A percentile compares a stretch with the other conserved stretches of the same genome.
Evolutionary conservation across 2,113 vertebrate genomes (phyloP).

Genomic region (Cyphomyrus discorhynchus): DNA sequence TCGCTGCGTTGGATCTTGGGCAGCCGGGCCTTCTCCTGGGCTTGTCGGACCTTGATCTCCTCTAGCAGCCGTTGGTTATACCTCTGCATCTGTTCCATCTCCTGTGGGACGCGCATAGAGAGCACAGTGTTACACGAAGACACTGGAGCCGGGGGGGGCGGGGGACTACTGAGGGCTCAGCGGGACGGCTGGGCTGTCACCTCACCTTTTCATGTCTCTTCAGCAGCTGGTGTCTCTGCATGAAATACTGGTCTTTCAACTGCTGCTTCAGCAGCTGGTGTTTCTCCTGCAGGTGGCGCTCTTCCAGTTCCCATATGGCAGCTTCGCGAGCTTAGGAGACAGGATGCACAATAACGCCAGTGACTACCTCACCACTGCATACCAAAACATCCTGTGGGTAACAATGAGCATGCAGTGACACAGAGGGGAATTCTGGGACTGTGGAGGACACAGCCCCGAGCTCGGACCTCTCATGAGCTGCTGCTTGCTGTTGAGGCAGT

Average conservation of each 20-base stretch:
- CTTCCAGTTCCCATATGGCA: constrained; percentile 96
- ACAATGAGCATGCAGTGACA: not conserved
- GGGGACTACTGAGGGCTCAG: not conserved
- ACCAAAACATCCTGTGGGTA: not conserved
- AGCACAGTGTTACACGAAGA: not conserved
- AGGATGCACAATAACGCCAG: not conserved
- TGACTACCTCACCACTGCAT: not conserved
- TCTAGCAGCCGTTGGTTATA: constrained; percentile 92
- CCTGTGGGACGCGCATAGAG: constrained; percentile 55
- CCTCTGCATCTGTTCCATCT: constrained; percentile 97
- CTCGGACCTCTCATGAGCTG: constrained; percentile 89
- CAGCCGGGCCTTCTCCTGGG: constrained; percentile 83
- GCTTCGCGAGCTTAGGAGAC: constrained; percentile 78
- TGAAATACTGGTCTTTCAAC: constrained; percentile 97
- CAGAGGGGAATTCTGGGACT: not conserved
- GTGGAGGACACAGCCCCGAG: not conserved
- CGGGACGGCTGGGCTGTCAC: not conserved
- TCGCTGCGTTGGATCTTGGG: constrained; percentile 96
- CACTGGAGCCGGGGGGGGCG: not conserved
- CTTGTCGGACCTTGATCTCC: constrained; percentile 88
- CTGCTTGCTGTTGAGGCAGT: constrained; percentile 94
- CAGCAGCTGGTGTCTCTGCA: constrained; percentile 95
- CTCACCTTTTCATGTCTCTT: constrained; percentile 95
- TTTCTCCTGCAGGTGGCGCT: constrained; percentile 95
- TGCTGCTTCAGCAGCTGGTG: constrained; percentile 97